Evolutionary conservation across 2,888 invertebrate species (phyloP).

Genomic region (Exocentrus adspersus): DNA sequence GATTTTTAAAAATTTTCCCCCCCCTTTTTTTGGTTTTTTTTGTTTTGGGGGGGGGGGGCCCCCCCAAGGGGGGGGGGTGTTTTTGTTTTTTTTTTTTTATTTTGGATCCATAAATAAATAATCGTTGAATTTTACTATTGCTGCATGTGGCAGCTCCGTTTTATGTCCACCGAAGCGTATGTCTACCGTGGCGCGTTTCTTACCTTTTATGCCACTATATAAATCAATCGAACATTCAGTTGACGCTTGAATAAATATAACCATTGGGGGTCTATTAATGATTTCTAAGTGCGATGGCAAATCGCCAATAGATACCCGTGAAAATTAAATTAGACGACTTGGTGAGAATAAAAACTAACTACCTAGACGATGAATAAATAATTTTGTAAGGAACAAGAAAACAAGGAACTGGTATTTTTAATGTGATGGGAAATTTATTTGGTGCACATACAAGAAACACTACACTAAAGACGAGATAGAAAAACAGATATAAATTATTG

Average conservation of each 20-base stretch:
- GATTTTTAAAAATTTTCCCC: no score
- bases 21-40: no score
- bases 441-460: no score
- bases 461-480: no score
- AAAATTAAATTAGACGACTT: neutral
- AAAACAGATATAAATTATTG: no score
- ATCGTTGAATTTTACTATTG: neutral
- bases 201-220: slow-evolving; percentile 1
- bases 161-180: neutral
- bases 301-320: neutral
- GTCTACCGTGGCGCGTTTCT: neutral
- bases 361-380: neutral
- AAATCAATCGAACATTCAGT: neutral
- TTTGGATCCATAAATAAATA: no score
- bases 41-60: no score
- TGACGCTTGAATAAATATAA: neutral
- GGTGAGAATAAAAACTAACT: neutral
- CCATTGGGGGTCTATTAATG: neutral
- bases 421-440: no score
- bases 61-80: no score
- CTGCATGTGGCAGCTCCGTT: neutral
- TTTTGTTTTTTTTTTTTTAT: no score
- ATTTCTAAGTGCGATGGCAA: neutral
- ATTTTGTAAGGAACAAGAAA: neutral
- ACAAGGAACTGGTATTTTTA: no score